These are phyloP conservation scores for Asobara japonica DNA, from an alignment of 1,140 invertebrate species.

Conservation along the genomic window DNA sequence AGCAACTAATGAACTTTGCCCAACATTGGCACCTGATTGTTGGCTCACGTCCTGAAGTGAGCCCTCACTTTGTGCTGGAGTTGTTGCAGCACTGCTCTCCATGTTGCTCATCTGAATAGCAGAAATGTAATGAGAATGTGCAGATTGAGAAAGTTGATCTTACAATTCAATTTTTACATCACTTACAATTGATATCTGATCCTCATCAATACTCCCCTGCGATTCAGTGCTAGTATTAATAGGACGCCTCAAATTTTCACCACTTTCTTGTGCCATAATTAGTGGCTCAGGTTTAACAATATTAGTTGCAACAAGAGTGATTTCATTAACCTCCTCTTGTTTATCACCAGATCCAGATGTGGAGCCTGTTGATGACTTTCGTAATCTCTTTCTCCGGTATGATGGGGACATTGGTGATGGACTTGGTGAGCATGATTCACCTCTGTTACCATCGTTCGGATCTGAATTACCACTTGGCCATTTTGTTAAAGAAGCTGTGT, in stretches of 20 bases:
- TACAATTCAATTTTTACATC: neutral
- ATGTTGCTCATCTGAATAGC: conserved; percentile 60
- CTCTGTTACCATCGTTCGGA: conserved; percentile 53
- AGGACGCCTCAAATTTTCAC: conserved; percentile 52
- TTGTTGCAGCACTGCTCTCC: conserved; percentile 58
- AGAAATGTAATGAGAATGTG: conserved; percentile 21
- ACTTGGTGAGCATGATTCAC: conserved; percentile 59
- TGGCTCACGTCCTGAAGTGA: conserved; percentile 61
- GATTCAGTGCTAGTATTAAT: conserved; percentile 61
- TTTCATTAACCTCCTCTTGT: conserved; percentile 66
- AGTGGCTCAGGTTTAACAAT: conserved; percentile 66
- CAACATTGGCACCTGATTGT: conserved; percentile 52
- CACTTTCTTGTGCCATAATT: conserved; percentile 53
- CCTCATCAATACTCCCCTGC: conserved; percentile 66
- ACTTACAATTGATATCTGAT: conserved; percentile 64
- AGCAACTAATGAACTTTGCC: conserved; percentile 53
- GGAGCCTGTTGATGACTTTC: conserved; percentile 78
- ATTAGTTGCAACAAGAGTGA: conserved; percentile 65
- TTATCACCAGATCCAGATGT: conserved; percentile 70
- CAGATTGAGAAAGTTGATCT: too few species aligned
- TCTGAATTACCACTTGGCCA: conserved; percentile 68
- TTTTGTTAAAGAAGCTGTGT: conserved; percentile 75
- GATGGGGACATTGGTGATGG: conserved; percentile 60
- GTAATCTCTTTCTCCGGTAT: conserved; percentile 71
- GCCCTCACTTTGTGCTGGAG: conserved; percentile 57